Evolutionary conservation across 2,888 invertebrate genomes (phyloP).

Genomic region (Rhagonycha fulva): DNA sequence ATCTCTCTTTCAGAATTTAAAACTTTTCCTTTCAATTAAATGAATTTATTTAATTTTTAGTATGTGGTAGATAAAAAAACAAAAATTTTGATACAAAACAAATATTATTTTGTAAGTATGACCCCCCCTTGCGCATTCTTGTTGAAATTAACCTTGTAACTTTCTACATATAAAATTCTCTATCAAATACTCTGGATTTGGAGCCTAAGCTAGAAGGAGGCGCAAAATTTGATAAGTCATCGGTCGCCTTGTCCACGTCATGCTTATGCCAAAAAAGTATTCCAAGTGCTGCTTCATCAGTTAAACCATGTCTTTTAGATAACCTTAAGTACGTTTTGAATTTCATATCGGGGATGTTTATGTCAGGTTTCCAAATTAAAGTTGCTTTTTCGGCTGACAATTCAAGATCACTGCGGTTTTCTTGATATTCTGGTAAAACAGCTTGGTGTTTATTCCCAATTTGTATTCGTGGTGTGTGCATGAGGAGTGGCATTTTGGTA

Average conservation of each 20-base stretch:
- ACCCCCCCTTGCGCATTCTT: too few species aligned
- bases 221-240: background rate
- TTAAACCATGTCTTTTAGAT: background rate
- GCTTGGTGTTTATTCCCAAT: background rate
- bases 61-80: too few species aligned
- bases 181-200: background rate
- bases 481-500: background rate
- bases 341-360: background rate
- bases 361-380: background rate
- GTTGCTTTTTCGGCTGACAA: background rate
- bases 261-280: background rate
- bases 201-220: rapidly evolving
- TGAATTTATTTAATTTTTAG: too few species aligned
- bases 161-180: background rate
- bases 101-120: too few species aligned
- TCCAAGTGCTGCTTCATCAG: background rate
- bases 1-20: too few species aligned
- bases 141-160: too few species aligned
- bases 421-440: background rate
- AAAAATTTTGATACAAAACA: too few species aligned
- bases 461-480: background rate
- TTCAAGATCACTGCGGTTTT: too few species aligned
- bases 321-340: background rate
- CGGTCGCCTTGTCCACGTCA: background rate
- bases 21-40: too few species aligned